A percentile compares a stretch with the other conserved stretches of the same genome.
Conservation (phyloP, 2,797 vertebrate species). For the Acrossocheilus wenchowensis region DNA sequence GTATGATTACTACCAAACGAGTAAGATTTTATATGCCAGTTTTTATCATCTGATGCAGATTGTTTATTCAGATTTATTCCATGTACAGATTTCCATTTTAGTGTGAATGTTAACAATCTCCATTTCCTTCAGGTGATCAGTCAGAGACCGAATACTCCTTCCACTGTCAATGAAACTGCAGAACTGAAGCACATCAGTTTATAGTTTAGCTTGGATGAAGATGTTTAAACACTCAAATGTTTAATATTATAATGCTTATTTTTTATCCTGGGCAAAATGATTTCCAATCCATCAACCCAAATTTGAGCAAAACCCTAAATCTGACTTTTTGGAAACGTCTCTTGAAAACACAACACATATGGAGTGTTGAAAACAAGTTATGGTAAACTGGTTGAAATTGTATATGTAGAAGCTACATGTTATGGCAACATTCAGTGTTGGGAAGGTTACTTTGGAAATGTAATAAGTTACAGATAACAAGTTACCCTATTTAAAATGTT, state of each 20-base stretch:
- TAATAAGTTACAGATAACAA: no score
- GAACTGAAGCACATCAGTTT: not conserved
- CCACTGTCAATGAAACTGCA: constrained; percentile 10
- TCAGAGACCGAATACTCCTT: constrained; percentile 18
- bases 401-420: not conserved
- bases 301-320: not conserved
- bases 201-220: not conserved
- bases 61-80: not conserved
- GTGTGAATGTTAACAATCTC: not conserved
- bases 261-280: not conserved
- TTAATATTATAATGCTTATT: not conserved
- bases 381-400: not conserved
- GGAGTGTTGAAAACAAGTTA: not conserved
- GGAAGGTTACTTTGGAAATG: no score
- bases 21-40: constrained; percentile 11
- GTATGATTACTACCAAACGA: constrained; percentile 44
- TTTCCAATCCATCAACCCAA: not conserved
- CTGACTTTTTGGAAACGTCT: not conserved
- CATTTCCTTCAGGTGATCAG: constrained; percentile 21
- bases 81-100: not conserved
- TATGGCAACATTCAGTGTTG: not conserved
- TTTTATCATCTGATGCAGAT: not conserved
- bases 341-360: not conserved
- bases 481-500: no score
- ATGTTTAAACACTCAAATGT: not conserved